Percentiles rank a stretch among this genome's conserved stretches.
Conservation (phyloP, 30 jellyfish, hydroid and myxozoan genomes). For the Turritopsis rubra region DNA sequence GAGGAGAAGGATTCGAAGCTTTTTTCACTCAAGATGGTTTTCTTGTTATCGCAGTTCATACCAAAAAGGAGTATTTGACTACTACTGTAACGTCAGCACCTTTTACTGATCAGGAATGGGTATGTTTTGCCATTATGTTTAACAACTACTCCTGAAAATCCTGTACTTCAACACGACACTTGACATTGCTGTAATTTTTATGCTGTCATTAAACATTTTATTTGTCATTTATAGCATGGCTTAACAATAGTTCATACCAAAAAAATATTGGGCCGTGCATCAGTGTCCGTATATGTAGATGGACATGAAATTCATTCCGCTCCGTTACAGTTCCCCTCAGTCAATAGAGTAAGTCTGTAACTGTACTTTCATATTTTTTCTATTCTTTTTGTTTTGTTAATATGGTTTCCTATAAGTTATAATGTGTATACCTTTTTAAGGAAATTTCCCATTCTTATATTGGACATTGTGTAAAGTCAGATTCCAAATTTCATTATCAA, state of each 20-base stretch:
- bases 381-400: no score
- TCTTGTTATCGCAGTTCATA: conserved; percentile 60
- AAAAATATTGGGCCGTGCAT: conserved; percentile 51
- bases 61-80: conserved; percentile 59
- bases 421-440: conserved; percentile 13
- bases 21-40: conserved; percentile 74
- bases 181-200: background rate
- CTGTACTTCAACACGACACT: no score
- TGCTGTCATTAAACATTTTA: background rate
- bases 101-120: conserved; percentile 91
- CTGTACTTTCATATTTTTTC: background rate
- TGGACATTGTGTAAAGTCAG: conserved; percentile 54
- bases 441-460: conserved; percentile 49
- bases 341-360: conserved; percentile 18
- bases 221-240: conserved; percentile 50
- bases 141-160: no score
- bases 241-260: conserved; percentile 71
- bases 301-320: conserved; percentile 63
- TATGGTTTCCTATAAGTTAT: background rate
- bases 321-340: conserved; percentile 43
- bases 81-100: conserved; percentile 61
- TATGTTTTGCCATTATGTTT: conserved; percentile 15
- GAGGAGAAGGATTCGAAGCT: conserved; percentile 95
- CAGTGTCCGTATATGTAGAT: conserved; percentile 68
- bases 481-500: conserved; percentile 56